phyloP scores from a whole-genome alignment of 2,888 invertebrate genomes.

The Trisateles emortualis region DNA sequence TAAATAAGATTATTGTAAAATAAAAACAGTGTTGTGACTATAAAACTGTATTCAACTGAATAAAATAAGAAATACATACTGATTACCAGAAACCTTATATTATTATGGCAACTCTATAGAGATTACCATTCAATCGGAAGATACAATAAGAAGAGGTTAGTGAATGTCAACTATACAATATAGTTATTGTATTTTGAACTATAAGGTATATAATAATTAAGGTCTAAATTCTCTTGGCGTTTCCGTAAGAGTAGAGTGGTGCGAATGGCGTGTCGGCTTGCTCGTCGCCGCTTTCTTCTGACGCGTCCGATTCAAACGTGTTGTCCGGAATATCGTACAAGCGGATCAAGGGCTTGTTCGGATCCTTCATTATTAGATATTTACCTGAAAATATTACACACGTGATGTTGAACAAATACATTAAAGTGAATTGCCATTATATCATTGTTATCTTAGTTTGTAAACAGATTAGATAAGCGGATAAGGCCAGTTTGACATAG shows the following conservation, averaged over 20 bases:
- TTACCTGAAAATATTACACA: constrained; percentile 82
- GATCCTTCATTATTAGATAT: constrained; percentile 99
- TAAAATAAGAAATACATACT: constrained; percentile 74
- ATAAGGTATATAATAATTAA: not conserved
- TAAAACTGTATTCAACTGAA: constrained; percentile 76
- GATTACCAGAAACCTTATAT: constrained; percentile 55
- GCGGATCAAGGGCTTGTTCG: constrained; percentile 99
- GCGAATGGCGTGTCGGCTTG: constrained; percentile 82
- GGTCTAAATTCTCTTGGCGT: constrained; percentile 77
- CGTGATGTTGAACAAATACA: not conserved
- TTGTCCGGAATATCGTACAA: constrained; percentile 99
- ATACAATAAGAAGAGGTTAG: constrained; percentile 23
- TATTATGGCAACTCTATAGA: constrained; percentile 48
- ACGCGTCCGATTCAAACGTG: constrained; percentile 99
- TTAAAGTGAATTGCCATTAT: not conserved
- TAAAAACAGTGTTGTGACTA: constrained; percentile 68
- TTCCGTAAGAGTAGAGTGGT: constrained; percentile 82
- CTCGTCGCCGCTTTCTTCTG: constrained; percentile 94
- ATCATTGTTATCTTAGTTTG: no score
- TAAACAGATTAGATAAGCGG: not conserved
- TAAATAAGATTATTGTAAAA: no score
- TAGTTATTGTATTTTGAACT: constrained; percentile 22
- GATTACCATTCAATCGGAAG: constrained; percentile 42
- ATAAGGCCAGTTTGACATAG: no score
- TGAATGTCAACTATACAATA: constrained; percentile 40